Conservation (phyloP, 1,140 invertebrate species). For the Macrosteles quadrilineatus region DNA sequence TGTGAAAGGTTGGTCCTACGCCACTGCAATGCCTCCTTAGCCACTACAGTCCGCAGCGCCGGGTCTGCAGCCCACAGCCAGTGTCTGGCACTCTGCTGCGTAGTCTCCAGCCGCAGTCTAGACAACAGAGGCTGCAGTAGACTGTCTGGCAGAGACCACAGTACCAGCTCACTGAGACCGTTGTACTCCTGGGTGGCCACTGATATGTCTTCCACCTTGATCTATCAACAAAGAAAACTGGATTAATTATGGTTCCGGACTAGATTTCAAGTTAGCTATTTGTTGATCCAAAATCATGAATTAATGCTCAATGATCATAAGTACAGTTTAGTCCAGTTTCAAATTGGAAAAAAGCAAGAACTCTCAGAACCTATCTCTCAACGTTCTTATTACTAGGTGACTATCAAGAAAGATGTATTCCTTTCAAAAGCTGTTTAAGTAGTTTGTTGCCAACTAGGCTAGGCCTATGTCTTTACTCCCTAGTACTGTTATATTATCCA, state of each 20-base stretch:
- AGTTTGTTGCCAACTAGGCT: too few species aligned
- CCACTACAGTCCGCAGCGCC: conserved; percentile 73
- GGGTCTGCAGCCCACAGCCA: conserved; percentile 74
- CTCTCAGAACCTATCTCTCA: too few species aligned
- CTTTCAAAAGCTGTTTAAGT: too few species aligned
- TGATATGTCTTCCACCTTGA: conserved; percentile 66
- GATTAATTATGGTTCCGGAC: conserved; percentile 17
- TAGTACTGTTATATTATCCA: too few species aligned
- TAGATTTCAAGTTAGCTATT: neutral
- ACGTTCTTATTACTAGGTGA: too few species aligned
- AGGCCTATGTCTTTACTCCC: too few species aligned
- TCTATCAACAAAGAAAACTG: conserved; percentile 51
- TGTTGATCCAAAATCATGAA: neutral
- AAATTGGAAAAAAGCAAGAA: too few species aligned
- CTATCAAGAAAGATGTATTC: too few species aligned
- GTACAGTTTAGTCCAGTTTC: too few species aligned
- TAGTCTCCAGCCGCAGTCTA: conserved; percentile 55
- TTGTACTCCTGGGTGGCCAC: conserved; percentile 67
- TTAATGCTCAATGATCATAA: neutral
- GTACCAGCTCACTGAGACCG: conserved; percentile 72
- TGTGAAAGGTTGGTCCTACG: conserved; percentile 61
- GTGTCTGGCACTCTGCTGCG: conserved; percentile 59
- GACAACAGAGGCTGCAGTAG: conserved; percentile 71
- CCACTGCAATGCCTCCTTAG: conserved; percentile 85
- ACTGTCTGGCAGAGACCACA: conserved; percentile 73